Conservation (phyloP, 2,797 vertebrate species). For the Falco peregrinus region DNA sequence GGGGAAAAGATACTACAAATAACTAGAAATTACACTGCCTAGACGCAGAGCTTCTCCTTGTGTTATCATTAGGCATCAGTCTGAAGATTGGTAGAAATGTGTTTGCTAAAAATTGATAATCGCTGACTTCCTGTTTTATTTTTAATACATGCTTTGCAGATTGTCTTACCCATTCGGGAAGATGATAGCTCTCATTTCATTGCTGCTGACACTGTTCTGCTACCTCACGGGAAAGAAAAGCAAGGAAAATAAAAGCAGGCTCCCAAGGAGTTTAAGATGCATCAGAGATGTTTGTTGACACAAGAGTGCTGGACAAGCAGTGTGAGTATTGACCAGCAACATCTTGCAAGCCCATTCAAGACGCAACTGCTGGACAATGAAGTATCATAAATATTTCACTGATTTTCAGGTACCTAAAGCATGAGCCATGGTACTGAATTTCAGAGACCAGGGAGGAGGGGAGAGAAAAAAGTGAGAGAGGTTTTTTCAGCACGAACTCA, state of each 20-base stretch:
- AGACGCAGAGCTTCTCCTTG: background rate
- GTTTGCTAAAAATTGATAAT: slow-evolving; percentile 40
- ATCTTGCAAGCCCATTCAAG: background rate
- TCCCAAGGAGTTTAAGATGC: background rate
- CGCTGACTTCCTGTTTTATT: slow-evolving; percentile 36
- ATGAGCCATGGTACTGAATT: background rate
- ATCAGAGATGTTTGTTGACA: background rate
- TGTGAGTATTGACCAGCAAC: background rate
- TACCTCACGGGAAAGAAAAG: background rate
- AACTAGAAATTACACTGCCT: background rate
- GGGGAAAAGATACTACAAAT: background rate
- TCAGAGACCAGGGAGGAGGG: background rate
- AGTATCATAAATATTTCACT: slow-evolving; percentile 19
- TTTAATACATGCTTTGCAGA: slow-evolving; percentile 18
- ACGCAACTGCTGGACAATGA: background rate
- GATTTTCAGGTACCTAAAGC: slow-evolving; percentile 15
- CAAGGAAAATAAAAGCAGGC: background rate
- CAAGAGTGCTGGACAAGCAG: background rate
- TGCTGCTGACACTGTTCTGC: slow-evolving; percentile 15
- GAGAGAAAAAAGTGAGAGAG: background rate
- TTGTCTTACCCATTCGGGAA: background rate
- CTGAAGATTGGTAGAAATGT: background rate
- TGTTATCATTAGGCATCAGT: background rate
- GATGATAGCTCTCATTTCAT: background rate
- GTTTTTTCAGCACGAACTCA: background rate